Base-by-base conservation (phyloP, 2,113 vertebrate genomes). In the Columba livia region DNA sequence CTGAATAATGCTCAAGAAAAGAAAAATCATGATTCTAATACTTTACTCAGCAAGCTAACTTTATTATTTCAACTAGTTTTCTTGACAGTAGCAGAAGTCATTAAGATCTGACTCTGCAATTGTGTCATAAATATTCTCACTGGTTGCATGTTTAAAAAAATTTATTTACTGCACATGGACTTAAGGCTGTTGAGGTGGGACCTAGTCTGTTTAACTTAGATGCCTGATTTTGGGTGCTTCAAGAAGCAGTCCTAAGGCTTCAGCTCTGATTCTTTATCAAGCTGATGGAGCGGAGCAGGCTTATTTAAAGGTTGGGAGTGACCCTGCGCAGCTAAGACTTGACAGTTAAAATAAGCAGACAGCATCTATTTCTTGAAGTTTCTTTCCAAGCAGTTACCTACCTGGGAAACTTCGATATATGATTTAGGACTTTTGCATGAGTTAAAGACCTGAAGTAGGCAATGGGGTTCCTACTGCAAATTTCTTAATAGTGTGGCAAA, bases 401-500 rank as follows among this genome's bases (percentile, higher is more conserved):
- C 11, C 14, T 14, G 53, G 42, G 15, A 89, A 85, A 47, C 1
- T 50, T 57, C 6, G 12, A 42, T 8, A 21, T 7, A 26, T 24
- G 38, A 23, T 60, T 87, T 57, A 51, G 15, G 65, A 15, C 0
- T 36, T 47, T 31, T 28, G 2, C 10, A 8, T 40, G 10, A 77
- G 12, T 56, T 60, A 58, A 65, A 89, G 48, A 60, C 23, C 36
- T 83, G 64, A 77, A 65, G 21, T 5, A 65, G 47, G 15, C 15
- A 58, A 44, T 0, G 1, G 6, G 11, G 2, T 21, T 89, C 32
- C 28, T 44, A 31, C 1, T 1, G 9, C 17, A 66, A 36, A 12
- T 69, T 75, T 67, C 32, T 73, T 54, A 28, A 18, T 2, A 28
- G 15, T 16, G 8, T 31, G 19, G 50, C 18, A 69, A 65, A 75